A percentile compares a stretch with the other conserved stretches of the same genome.
These are phyloP conservation scores for Oncopeltus fasciatus DNA, from an alignment of 1,140 invertebrate species.

Conservation along the genomic window DNA sequence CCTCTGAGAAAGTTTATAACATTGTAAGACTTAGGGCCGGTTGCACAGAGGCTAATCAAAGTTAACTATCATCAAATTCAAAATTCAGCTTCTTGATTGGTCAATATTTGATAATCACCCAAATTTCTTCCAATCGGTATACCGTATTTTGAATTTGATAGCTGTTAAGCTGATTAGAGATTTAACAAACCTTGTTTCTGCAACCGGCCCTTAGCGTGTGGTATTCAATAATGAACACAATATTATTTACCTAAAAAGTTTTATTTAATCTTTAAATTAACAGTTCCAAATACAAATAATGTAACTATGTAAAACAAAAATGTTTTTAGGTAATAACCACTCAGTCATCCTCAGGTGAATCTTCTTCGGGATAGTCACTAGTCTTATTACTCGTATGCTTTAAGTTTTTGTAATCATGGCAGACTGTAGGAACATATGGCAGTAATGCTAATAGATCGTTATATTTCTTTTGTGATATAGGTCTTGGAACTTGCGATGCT, in stretches of 20 bases:
- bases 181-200: too few species aligned
- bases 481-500: background rate
- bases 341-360: background rate
- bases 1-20: background rate
- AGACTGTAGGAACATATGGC: background rate
- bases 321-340: background rate
- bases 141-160: too few species aligned
- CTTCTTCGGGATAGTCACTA: background rate
- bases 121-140: too few species aligned
- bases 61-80: too few species aligned
- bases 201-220: too few species aligned
- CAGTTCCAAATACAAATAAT: background rate
- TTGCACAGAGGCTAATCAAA: too few species aligned
- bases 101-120: too few species aligned
- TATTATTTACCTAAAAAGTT: background rate
- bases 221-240: background rate
- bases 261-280: background rate
- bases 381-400: background rate
- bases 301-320: background rate
- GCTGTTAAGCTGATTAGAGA: too few species aligned
- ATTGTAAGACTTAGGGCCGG: background rate
- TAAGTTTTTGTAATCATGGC: too few species aligned
- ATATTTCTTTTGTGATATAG: background rate
- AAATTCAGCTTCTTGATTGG: too few species aligned
- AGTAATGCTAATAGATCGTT: slow-evolving; percentile 1